Base-by-base conservation (phyloP, 2,113 vertebrate genomes). In the Python bivittatus region DNA sequence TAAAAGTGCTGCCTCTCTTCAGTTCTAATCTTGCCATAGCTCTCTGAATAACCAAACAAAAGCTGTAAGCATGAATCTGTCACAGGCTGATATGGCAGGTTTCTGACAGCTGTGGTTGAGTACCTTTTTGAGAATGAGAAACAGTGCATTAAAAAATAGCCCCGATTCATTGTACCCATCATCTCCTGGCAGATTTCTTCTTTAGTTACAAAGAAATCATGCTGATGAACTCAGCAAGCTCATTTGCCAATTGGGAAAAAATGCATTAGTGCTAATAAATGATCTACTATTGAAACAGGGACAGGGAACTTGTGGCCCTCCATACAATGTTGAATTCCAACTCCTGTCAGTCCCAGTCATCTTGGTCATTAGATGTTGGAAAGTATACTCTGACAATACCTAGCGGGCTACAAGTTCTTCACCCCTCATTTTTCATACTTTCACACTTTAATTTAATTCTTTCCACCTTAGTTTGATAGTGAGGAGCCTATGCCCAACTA, bases 31-130 rank as follows among this genome's bases (percentile, higher is more conserved):
- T 38, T 92, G 72, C 87, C 94, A 88, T 48, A 92, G 86, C 48
- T 44, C 5, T 68, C 72, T 61, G 2, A 0, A 27, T 89, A 68
- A 79, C 33, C 88, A 92, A 93, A 90, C 60, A 92, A 88, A 94
- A 88, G 0, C 0, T 60, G 60, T 52, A 84, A 93, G 86, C 86
- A 84, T 22, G 42, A 42, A 52, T 92, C 68, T 95, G 72, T 86
- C 68, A 64, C n/a, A 33, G 64, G 0, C 0, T 92, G 89, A 52
- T 12, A 0, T 58, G 89, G 48, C 42, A 93, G 61, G n/a, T 44
- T 90, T 9, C 0, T 93, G 94, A 79, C 72, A 38, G 68, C 33
- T 79, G 33, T 79, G 68, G 68, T 38, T 22, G 33, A 79, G 38
- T 33, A 38, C 38, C 17, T 79, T 38, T 79, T 20, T 38, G 68